Evolutionary conservation across 2,797 vertebrate species (phyloP).

Genomic region (Syndactyla subalaris): DNA sequence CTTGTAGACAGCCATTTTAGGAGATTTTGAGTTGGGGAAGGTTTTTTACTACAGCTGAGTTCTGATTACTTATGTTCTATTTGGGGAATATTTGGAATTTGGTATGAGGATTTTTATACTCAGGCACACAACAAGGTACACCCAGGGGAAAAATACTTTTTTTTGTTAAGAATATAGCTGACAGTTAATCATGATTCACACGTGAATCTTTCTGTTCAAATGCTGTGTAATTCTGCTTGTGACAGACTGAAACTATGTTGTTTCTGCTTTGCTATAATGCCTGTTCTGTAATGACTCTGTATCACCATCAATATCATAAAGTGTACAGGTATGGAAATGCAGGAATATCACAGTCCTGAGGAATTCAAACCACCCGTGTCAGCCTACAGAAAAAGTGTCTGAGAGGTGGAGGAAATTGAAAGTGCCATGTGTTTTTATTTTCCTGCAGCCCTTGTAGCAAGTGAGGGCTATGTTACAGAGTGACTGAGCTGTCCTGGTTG

Average conservation of each 20-base stretch:
- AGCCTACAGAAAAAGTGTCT: background rate
- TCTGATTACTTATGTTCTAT: background rate
- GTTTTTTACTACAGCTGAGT: background rate
- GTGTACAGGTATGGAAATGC: background rate
- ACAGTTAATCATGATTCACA: background rate
- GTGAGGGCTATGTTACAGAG: background rate
- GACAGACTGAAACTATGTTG: background rate
- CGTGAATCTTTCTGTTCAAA: background rate
- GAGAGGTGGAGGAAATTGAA: background rate
- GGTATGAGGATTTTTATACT: background rate
- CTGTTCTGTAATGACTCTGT: background rate
- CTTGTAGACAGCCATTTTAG: slow-evolving; percentile 14
- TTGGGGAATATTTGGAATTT: background rate
- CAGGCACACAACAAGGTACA: background rate
- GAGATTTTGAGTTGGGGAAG: background rate
- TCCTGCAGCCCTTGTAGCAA: background rate
- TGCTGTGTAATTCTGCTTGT: background rate
- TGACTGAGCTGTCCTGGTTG: background rate
- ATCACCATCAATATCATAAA: background rate
- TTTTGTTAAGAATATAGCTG: background rate
- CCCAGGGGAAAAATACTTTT: background rate
- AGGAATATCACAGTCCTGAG: background rate
- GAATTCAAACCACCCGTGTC: background rate
- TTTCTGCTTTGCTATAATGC: background rate
- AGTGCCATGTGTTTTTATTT: background rate